These are phyloP conservation scores for Sepioteuthis lessoniana DNA, from an alignment of 2,888 invertebrate species.

Conservation along the genomic window DNA sequence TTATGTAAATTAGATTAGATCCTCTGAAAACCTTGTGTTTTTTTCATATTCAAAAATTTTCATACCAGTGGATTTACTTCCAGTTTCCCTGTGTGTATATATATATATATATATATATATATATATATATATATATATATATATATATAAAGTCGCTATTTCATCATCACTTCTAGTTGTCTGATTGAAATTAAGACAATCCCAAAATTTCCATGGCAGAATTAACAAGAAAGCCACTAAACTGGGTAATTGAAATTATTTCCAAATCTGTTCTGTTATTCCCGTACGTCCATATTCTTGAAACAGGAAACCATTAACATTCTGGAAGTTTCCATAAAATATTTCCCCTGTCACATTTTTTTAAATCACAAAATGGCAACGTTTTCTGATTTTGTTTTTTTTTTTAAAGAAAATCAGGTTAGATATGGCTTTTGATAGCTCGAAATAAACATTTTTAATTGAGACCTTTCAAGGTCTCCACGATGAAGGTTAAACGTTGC, in stretches of 20 bases:
- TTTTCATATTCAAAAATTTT: no score
- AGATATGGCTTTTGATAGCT: not conserved
- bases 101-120: not conserved
- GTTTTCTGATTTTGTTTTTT: no score
- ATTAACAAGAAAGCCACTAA: not conserved
- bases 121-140: not conserved
- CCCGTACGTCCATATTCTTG: not conserved
- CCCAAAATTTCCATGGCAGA: not conserved
- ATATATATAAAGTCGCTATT: not conserved
- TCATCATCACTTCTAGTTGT: not conserved
- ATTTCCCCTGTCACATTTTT: not conserved
- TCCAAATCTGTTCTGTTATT: not conserved
- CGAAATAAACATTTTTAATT: not conserved
- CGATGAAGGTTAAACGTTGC: not conserved
- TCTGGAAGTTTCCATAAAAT: not conserved
- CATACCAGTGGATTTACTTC: no score
- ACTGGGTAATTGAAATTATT: not conserved
- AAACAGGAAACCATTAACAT: not conserved
- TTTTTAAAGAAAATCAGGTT: not conserved
- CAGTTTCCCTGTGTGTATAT: no score
- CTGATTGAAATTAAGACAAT: no score
- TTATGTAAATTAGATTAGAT: no score
- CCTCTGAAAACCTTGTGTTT: no score
- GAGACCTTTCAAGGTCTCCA: conserved; percentile 1
- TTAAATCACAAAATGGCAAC: not conserved